phyloP scores from a whole-genome alignment of 2,113 vertebrate species.

The Vicugna pacos region DNA sequence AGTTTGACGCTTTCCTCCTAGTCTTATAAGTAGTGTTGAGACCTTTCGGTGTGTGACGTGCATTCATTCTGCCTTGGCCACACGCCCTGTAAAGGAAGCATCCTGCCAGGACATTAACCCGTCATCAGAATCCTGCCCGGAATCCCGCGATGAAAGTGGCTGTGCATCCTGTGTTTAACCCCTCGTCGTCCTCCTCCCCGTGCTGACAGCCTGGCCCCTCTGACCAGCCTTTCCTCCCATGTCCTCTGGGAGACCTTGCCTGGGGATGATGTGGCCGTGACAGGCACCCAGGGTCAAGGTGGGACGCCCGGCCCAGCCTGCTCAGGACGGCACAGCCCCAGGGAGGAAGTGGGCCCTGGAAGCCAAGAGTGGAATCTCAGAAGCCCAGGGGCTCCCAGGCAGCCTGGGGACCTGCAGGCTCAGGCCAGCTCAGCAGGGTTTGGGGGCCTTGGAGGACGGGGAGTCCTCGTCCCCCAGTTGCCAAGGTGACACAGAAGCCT shows the following conservation, averaged over 20 bases:
- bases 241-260: not conserved
- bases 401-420: not conserved
- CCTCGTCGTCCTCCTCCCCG: rapidly evolving
- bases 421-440: not conserved
- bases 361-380: not conserved
- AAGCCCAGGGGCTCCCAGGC: not conserved
- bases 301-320: not conserved
- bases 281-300: rapidly evolving
- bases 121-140: not conserved
- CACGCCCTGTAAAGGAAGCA: rapidly evolving
- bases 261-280: not conserved
- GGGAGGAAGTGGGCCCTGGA: not conserved
- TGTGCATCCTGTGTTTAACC: not conserved
- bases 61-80: not conserved
- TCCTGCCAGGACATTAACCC: not conserved
- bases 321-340: rapidly evolving
- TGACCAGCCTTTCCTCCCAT: rapidly evolving
- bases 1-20: rapidly evolving
- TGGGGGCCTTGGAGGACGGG: not conserved
- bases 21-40: rapidly evolving
- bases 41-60: rapidly evolving
- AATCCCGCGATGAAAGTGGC: not conserved
- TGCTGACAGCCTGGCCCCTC: not conserved
- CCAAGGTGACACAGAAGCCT: not conserved
- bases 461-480: not conserved